phyloP scores from a whole-genome alignment of 2,113 vertebrate species.

The Actenoides lindsayi region DNA sequence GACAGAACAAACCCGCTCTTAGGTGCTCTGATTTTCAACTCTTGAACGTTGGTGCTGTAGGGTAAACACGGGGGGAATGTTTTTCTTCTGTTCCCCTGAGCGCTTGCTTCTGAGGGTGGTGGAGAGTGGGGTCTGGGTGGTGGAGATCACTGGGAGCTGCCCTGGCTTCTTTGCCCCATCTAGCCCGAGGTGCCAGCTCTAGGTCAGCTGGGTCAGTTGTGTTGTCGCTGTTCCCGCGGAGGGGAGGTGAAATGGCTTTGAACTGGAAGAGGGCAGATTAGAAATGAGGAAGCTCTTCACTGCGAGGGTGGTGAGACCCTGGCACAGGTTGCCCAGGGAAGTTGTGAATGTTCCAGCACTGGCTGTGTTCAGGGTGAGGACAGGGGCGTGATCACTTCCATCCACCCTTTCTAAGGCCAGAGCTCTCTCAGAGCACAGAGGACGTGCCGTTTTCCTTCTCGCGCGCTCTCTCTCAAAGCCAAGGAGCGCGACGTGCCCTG shows the following conservation, averaged over 20 bases:
- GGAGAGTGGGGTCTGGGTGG: neutral
- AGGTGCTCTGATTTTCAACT: neutral
- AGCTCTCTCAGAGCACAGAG: neutral
- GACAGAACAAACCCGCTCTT: neutral
- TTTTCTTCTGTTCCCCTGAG: neutral
- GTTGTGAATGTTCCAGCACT: no score
- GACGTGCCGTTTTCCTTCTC: neutral
- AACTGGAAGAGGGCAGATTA: no score
- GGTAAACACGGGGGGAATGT: neutral
- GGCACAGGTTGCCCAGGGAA: no score
- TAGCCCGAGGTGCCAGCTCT: neutral
- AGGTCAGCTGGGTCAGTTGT: accelerated
- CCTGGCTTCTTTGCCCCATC: neutral
- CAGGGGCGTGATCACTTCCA: neutral
- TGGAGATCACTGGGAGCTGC: neutral
- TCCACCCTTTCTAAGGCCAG: neutral
- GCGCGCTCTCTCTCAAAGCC: no score
- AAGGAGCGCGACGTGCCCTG: neutral
- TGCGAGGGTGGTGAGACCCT: no score
- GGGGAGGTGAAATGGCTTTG: no score
- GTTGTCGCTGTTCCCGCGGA: accelerated
- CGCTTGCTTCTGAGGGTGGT: neutral
- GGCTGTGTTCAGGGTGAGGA: no score
- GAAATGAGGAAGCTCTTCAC: no score
- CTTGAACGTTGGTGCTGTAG: neutral